A percentile compares a stretch with the other conserved stretches of the same genome.
Conservation (phyloP, 2,888 invertebrate species). For the Trichopria drosophilae region DNA sequence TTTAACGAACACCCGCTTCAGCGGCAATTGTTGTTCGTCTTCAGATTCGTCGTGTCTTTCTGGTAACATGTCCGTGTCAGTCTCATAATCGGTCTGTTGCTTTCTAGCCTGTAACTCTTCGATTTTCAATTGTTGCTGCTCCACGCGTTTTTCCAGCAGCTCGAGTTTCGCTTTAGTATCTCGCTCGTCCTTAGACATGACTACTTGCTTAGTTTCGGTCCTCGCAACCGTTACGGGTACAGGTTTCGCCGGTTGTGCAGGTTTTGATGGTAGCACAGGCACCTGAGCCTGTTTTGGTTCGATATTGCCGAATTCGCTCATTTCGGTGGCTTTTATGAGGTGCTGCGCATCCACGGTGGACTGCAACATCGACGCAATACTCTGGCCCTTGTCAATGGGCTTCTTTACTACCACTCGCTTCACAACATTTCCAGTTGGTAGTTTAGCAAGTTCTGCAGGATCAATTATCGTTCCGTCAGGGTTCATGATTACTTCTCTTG, state of each 20-base stretch:
- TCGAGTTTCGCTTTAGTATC: slow-evolving; percentile 55
- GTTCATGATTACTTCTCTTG: slow-evolving; percentile 55
- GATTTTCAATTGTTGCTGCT: slow-evolving; percentile 54
- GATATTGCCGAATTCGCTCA: slow-evolving; percentile 9
- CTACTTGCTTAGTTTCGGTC: too few relatives aligned
- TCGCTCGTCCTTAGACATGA: slow-evolving; percentile 46
- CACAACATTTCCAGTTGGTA: slow-evolving; percentile 55
- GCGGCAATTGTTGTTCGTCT: slow-evolving; percentile 59
- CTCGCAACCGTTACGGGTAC: slow-evolving; percentile 39
- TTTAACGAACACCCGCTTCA: slow-evolving; percentile 66
- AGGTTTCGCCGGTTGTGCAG: slow-evolving; percentile 16
- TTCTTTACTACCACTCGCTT: slow-evolving; percentile 56
- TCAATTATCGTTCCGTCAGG: slow-evolving; percentile 56
- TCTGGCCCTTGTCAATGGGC: slow-evolving; percentile 46
- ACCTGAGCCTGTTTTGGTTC: slow-evolving; percentile 8
- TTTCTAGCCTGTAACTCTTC: slow-evolving; percentile 53
- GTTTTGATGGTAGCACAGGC: slow-evolving; percentile 16
- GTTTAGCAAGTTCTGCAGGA: slow-evolving; percentile 54
- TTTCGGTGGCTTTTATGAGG: slow-evolving; percentile 28
- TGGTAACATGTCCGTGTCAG: slow-evolving; percentile 52
- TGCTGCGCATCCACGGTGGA: slow-evolving; percentile 29
- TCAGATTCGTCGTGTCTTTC: slow-evolving; percentile 55
- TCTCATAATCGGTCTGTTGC: slow-evolving; percentile 51
- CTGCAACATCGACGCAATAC: slow-evolving; percentile 46
- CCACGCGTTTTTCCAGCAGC: slow-evolving; percentile 52